These are phyloP conservation scores for Chrysochloris asiatica DNA, from an alignment of 2,113 vertebrate species.

Conservation along the genomic window DNA sequence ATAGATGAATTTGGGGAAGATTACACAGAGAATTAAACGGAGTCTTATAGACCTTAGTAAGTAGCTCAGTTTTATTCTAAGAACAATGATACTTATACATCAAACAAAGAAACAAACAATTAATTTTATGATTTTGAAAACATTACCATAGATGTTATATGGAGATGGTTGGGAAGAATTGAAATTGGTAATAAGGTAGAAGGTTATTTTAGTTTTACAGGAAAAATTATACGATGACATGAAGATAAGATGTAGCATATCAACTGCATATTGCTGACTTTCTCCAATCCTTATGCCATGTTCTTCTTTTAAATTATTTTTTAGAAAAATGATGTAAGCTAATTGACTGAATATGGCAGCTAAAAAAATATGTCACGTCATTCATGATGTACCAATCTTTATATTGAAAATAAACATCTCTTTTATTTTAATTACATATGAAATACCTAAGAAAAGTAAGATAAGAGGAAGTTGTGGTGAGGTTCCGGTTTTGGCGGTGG, in stretches of 20 bases:
- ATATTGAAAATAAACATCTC: not conserved
- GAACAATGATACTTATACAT: not conserved
- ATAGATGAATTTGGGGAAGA: not conserved
- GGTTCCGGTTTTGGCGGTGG: no score
- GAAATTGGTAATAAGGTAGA: not conserved
- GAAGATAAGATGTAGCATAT: no score
- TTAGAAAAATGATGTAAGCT: not conserved
- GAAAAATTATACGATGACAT: not conserved
- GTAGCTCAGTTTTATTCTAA: not conserved
- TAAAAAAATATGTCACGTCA: not conserved
- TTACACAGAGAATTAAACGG: no score
- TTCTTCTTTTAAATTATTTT: not conserved
- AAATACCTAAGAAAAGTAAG: not conserved
- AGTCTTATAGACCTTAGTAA: not conserved
- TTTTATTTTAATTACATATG: not conserved
- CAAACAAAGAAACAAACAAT: not conserved
- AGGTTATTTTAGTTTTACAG: not conserved
- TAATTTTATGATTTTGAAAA: not conserved
- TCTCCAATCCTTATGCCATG: no score
- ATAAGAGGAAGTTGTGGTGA: not conserved
- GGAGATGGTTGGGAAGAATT: not conserved
- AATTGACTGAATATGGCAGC: not conserved
- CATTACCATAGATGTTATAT: not conserved
- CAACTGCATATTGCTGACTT: no score
- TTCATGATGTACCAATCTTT: not conserved